Evolutionary conservation across 2,888 invertebrate genomes (phyloP), one percentile per base, ranked within the genome.

Genomic region (Drosophila mayaguana): DNA sequence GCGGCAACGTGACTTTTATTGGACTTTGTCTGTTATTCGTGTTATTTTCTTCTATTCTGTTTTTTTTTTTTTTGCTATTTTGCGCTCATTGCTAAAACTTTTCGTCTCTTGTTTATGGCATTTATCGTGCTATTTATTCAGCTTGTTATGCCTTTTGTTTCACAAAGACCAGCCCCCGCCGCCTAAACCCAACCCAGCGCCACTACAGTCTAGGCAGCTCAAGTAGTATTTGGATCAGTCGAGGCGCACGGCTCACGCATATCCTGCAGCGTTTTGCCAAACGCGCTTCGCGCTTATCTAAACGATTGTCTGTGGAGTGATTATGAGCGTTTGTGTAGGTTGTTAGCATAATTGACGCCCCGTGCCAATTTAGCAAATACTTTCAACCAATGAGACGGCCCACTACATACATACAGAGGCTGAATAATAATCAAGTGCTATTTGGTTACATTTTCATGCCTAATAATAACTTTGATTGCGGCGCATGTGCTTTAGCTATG

Each of bases 301-400:
- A 88, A 88, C 83, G 90, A 88, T 89, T 90, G 88, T 90, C 88
- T 88, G 90, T 88, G 90, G 88, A 88, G 88, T 88, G 88, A 88
- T 88, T 88, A 88, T 90, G 90, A 87, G 89, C 88, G 90, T 90
- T 83, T 83, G 63, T 72, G 72, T 78, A 80, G 87, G 77, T 90
- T 87, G 87, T 90, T 90, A 88, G 89, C 89, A 87, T 87, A 87
- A 87, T 87, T 90, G 90, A 87, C 90, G 87, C 90, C 85, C 89
- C 72, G 77, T 74, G 86, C 71, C 81, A 80, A 51, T 78, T 80
- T 71, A 68, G 72, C 66, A 65, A 82, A 74, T 51, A 28, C 43
- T 36, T 34, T 43, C 48, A 61, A 40, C 65, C 77, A 72, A 57
- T 51, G 56, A 28, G 40, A 18, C 34, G 34, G 64, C 77, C 79